Percentiles rank a stretch among this genome's conserved stretches.
Evolutionary conservation across 1,140 invertebrate species (phyloP).

Genomic region (Drosophila willistoni): DNA sequence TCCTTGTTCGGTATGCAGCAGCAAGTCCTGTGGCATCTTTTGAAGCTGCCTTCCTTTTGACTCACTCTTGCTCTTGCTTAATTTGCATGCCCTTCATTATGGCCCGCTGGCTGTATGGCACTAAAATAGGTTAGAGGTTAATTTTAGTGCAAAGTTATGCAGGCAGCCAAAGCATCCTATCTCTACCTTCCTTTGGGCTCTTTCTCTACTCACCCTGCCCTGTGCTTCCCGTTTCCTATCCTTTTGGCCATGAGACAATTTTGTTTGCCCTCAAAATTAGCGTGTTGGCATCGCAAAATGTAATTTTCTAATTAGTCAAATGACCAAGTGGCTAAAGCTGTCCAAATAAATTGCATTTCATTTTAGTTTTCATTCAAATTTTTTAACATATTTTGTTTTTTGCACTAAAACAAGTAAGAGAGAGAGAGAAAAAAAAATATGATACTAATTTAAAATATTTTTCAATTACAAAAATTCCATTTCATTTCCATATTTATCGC

Average conservation of each 20-base stretch:
- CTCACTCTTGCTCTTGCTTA: conserved; percentile 55
- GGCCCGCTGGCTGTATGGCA: conserved; percentile 47
- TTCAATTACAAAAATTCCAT: conserved; percentile 48
- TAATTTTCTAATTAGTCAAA: conserved; percentile 75
- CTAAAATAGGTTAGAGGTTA: conserved; percentile 79
- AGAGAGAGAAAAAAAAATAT: neutral
- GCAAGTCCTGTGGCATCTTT: conserved; percentile 63
- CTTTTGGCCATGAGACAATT: conserved; percentile 40
- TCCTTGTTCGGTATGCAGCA: conserved; percentile 14
- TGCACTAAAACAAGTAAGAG: neutral
- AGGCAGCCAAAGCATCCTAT: conserved; percentile 34
- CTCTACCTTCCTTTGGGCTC: neutral
- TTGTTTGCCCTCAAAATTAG: conserved; percentile 70
- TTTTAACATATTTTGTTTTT: neutral
- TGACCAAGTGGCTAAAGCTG: conserved; percentile 30
- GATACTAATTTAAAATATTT: conserved; percentile 22
- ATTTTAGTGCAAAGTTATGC: conserved; percentile 81
- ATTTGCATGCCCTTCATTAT: conserved; percentile 79
- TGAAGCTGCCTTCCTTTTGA: conserved; percentile 26
- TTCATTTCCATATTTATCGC: conserved; percentile 19
- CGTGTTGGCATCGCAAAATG: conserved; percentile 49
- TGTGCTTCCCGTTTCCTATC: neutral
- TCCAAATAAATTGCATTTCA: conserved; percentile 49
- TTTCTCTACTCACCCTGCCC: neutral
- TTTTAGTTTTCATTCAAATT: conserved; percentile 9